These are phyloP conservation scores for Heliocidaris tuberculata DNA, from an alignment of 35 echinoderm and acorn worm genomes.

Conservation along the genomic window DNA sequence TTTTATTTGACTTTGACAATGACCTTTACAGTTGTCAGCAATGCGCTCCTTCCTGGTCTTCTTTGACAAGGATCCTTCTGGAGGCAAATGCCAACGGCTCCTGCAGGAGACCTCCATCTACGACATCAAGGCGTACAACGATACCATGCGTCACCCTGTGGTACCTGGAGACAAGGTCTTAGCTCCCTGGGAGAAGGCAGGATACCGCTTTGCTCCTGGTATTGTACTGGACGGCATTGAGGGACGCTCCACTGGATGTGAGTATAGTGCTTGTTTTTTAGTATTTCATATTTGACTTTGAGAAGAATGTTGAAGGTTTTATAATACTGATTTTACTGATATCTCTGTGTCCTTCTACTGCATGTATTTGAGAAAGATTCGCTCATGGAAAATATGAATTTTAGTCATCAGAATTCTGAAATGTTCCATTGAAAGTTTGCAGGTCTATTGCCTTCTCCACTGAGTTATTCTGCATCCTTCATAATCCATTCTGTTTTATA, in stretches of 20 bases:
- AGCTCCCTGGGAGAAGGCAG: slow-evolving; percentile 73
- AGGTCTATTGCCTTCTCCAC: no score
- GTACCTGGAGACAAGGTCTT: slow-evolving; percentile 89
- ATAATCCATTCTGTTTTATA: background rate
- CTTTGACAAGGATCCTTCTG: slow-evolving; percentile 82
- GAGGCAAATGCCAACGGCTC: slow-evolving; percentile 58
- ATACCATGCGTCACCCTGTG: slow-evolving; percentile 81
- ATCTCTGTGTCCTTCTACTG: no score
- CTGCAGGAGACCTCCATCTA: slow-evolving; percentile 82
- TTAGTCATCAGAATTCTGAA: no score
- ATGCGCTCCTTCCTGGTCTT: slow-evolving; percentile 73
- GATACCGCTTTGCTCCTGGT: slow-evolving; percentile 73
- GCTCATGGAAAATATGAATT: no score
- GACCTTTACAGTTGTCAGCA: slow-evolving; percentile 61
- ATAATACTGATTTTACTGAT: no score
- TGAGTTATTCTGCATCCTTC: no score
- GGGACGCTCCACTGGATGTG: slow-evolving; percentile 83
- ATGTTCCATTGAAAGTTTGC: no score
- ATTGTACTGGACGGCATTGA: slow-evolving; percentile 84
- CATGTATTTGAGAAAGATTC: no score
- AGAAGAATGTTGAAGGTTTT: no score
- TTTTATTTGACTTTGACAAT: background rate
- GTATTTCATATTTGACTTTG: background rate
- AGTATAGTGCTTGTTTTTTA: slow-evolving; percentile 30
- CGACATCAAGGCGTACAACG: slow-evolving; percentile 89